Evolutionary conservation across 2,797 vertebrate genomes (phyloP), one percentile per base, ranked within the genome.

Genomic region (Spondyliosoma cantharus): DNA sequence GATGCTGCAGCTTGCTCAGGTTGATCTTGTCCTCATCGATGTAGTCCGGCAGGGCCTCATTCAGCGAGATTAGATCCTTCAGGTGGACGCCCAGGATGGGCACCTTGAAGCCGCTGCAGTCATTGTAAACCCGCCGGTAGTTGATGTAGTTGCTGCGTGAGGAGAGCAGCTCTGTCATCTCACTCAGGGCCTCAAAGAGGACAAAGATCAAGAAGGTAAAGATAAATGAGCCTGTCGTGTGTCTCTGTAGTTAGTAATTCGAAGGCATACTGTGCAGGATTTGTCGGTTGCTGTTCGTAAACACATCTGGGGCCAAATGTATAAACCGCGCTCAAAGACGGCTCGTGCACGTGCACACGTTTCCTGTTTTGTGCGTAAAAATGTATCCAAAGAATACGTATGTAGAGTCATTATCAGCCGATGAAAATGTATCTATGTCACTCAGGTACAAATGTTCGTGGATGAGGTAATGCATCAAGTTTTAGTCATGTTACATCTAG

Each of bases 71-170:
- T 76, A 97, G 93, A 71, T 97, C 97, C 92, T 98, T 98, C 49
- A 98, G 96, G 81, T 97, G 96, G 43, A 98, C 96, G 0, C 97
- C 97, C 43, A 98, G 91, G 49, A 98, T 95, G 43, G 97, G 97
- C 65, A 98, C 94, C 89, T 97, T 97, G 91, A 97, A 98, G 71
- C 96, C 96, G 0, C 42, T 81, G 85, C 96, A 97, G n/a, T 96
- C 92, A 0, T 88, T 93, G 91, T 96, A 98, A 19, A 96, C 84
- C 4, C 96, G 94, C 7, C 97, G 94, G 88, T 98, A 98, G 82
- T 93, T 92, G 84, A 93, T 93, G n/a, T 96, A 98, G 93, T 97
- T 98, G 91, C 96, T 97, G 81, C 92, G 90, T 2, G 96, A 96
- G 0, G 96, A 96, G 1, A 98, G 95, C 62, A 98, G 92, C 74